Conservation (phyloP, 2,888 invertebrate genomes). For the Zygogramma bicolorata region DNA sequence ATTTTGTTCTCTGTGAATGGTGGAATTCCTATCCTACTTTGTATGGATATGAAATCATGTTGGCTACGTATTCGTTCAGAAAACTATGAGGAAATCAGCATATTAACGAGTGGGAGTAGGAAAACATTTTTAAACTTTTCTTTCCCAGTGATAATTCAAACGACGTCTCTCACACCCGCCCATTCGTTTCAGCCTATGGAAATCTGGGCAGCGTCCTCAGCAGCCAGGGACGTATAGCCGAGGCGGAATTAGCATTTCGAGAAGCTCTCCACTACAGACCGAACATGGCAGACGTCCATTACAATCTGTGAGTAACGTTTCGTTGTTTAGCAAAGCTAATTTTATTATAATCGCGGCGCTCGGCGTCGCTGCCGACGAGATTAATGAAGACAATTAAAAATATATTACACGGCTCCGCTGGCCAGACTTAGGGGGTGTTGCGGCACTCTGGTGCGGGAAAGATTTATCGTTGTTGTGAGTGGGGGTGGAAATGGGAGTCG, state of each 20-base stretch:
- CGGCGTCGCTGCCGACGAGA: constrained; percentile 37
- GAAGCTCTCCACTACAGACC: constrained; percentile 90
- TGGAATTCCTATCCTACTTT: too few species aligned
- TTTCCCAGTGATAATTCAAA: too few species aligned
- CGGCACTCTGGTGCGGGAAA: constrained; percentile 16
- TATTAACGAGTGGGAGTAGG: too few species aligned
- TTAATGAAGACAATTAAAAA: constrained; percentile 55
- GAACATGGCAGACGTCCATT: constrained; percentile 99
- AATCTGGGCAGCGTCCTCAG: constrained; percentile 97
- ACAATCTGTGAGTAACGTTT: constrained; percentile 90
- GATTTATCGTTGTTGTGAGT: background rate
- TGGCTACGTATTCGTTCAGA: too few species aligned
- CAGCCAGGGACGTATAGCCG: constrained; percentile 85
- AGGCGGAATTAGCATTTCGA: constrained; percentile 93
- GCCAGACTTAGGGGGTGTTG: constrained; percentile 22
- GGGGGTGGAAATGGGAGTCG: background rate
- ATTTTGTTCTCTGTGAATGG: too few species aligned
- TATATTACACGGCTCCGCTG: constrained; percentile 43
- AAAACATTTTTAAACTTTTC: too few species aligned
- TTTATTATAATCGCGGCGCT: constrained; percentile 48
- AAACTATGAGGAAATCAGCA: too few species aligned
- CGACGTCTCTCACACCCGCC: background rate
- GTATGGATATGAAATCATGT: too few species aligned
- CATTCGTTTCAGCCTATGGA: constrained; percentile 86
- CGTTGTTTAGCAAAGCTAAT: constrained; percentile 45